Percentiles rank a stretch among this genome's conserved stretches.
Evolutionary conservation across 2,113 vertebrate species (phyloP).

Genomic region (Scomber scombrus): DNA sequence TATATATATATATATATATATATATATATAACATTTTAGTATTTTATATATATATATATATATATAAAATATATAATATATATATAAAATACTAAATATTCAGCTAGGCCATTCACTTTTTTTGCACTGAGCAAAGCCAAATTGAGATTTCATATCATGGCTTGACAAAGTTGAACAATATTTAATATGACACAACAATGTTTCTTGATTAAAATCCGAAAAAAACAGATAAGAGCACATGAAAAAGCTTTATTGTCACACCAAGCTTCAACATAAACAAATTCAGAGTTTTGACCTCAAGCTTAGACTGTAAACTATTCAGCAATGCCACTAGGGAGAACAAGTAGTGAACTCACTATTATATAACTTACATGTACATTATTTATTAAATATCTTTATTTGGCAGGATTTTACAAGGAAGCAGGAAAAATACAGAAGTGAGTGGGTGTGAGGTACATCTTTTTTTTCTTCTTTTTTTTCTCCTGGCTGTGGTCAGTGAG

Average conservation of each 20-base stretch:
- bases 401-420: conserved; percentile 82
- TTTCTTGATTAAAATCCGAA: not conserved
- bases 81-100: too few relatives aligned
- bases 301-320: conserved; percentile 86
- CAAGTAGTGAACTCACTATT: conserved; percentile 85
- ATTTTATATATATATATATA: too few relatives aligned
- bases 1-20: too few relatives aligned
- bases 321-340: conserved; percentile 84
- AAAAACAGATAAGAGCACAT: conserved; percentile 65
- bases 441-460: conserved; percentile 70
- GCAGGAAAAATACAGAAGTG: conserved; percentile 74
- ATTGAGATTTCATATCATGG: too few relatives aligned
- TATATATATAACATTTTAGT: too few relatives aligned
- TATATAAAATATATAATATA: too few relatives aligned
- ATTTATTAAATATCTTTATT: conserved; percentile 85
- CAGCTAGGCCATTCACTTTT: too few relatives aligned
- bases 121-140: too few relatives aligned
- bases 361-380: conserved; percentile 80
- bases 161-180: not conserved
- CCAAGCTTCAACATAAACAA: conserved; percentile 88
- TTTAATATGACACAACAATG: not conserved
- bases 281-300: conserved; percentile 86
- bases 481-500: conserved; percentile 74
- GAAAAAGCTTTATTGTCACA: conserved; percentile 91
- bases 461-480: conserved; percentile 7